Percentiles rank a stretch among this genome's conserved stretches.
phyloP scores from a whole-genome alignment of 1,140 invertebrate species.

The Ruditapes philippinarum region DNA sequence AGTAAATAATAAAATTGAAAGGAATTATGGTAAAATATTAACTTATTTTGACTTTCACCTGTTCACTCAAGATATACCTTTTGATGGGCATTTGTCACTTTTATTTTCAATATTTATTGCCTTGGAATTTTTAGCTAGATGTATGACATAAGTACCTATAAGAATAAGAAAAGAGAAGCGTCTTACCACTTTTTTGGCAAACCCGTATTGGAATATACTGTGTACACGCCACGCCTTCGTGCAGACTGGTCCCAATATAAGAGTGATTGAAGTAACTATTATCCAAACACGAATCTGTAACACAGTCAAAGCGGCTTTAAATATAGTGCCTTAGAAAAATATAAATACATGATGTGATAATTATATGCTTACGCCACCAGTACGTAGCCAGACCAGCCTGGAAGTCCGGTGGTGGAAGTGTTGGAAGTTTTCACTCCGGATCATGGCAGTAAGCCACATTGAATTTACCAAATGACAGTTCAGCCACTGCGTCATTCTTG shows the following conservation, averaged over 20 bases:
- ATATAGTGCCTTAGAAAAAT: neutral
- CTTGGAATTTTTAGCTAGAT: too few relatives aligned
- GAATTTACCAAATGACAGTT: too few relatives aligned
- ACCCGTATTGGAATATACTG: constrained; percentile 54
- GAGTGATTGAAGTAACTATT: constrained; percentile 24
- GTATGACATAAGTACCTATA: too few relatives aligned
- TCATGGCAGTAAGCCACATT: too few relatives aligned
- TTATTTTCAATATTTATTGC: too few relatives aligned
- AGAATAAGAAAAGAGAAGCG: too few relatives aligned
- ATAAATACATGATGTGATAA: neutral
- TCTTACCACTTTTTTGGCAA: constrained; percentile 60
- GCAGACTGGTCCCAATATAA: constrained; percentile 46
- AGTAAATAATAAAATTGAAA: too few relatives aligned
- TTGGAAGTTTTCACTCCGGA: neutral
- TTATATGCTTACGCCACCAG: neutral
- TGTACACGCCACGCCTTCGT: constrained; percentile 54
- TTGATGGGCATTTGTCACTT: too few relatives aligned
- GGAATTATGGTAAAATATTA: too few relatives aligned
- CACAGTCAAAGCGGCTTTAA: neutral
- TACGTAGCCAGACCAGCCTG: neutral
- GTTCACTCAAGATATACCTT: too few relatives aligned
- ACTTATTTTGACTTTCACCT: too few relatives aligned
- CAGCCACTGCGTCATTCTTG: too few relatives aligned
- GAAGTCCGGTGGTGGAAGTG: neutral
- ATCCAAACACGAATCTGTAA: constrained; percentile 52